Conservation (phyloP, 2,797 vertebrate genomes). For the Lepidocolaptes lacrymiger region DNA sequence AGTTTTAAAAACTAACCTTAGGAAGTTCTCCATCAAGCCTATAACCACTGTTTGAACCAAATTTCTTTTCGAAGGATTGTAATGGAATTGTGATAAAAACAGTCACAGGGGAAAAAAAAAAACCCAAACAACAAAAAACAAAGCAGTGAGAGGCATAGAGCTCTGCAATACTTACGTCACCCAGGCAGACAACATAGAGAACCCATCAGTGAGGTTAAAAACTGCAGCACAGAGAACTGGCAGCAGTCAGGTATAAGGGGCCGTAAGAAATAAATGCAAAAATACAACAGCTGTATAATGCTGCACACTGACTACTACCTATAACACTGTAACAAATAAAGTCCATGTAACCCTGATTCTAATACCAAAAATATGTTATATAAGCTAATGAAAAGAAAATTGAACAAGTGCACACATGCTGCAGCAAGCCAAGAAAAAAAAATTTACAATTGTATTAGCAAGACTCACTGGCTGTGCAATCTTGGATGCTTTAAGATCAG, state of each 20-base stretch:
- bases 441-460: constrained; percentile 29
- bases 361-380: constrained; percentile 25
- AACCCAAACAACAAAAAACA: neutral
- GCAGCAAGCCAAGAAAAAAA: constrained; percentile 33
- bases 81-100: constrained; percentile 28
- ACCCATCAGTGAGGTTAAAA: constrained; percentile 2
- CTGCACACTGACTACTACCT: neutral
- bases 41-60: neutral
- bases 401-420: neutral
- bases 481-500: neutral
- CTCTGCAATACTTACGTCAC: constrained; percentile 33
- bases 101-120: neutral
- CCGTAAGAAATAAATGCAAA: neutral
- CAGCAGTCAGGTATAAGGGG: neutral
- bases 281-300: neutral
- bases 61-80: neutral
- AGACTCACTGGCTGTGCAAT: neutral
- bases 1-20: neutral
- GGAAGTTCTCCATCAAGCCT: neutral
- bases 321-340: neutral
- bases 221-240: neutral
- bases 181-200: neutral
- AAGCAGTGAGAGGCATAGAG: neutral
- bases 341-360: neutral
- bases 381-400: constrained; percentile 40